These are phyloP conservation scores for Corythaeola cristata DNA, from an alignment of 2,113 vertebrate species.

Conservation along the genomic window DNA sequence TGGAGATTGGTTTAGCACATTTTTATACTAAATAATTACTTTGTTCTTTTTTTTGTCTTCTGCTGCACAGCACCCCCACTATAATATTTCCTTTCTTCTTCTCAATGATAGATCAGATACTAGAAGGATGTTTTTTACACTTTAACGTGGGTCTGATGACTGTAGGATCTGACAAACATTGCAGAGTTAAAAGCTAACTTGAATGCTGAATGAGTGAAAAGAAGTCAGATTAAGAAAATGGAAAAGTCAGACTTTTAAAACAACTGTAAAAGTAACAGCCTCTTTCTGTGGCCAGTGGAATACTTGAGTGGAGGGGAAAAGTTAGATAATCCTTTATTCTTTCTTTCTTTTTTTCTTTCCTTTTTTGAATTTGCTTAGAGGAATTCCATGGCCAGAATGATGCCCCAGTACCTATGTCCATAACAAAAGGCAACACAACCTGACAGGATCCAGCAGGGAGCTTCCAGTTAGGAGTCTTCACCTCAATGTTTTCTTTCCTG, in stretches of 20 bases:
- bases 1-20: too few relatives aligned
- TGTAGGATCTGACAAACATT: neutral
- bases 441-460: neutral
- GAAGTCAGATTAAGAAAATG: neutral
- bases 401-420: neutral
- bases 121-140: neutral
- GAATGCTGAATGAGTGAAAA: neutral
- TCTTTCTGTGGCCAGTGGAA: neutral
- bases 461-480: neutral
- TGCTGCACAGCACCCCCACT: neutral
- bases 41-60: neutral
- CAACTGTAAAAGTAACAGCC: neutral
- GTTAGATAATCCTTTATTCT: neutral
- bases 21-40: too few relatives aligned
- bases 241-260: neutral
- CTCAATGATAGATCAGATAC: neutral
- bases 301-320: neutral
- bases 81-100: neutral
- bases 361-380: neutral
- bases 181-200: neutral
- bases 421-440: neutral
- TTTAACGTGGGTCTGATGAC: neutral
- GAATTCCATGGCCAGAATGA: neutral
- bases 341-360: neutral
- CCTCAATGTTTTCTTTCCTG: neutral